Conservation (phyloP, 2,797 vertebrate genomes). For the Pseudochirops corinnae region DNA sequence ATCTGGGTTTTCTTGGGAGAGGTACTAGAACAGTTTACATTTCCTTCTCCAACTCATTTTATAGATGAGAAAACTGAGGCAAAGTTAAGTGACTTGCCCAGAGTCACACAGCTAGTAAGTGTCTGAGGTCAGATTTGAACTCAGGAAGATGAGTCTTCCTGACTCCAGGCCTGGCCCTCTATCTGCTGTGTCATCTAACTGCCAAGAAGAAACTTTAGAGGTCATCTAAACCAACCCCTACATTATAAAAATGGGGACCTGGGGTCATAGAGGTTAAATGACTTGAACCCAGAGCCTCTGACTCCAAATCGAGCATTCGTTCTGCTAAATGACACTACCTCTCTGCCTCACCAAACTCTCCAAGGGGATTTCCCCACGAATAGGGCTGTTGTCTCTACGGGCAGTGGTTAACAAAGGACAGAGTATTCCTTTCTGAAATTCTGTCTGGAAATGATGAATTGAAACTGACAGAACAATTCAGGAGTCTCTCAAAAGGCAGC, state of each 20-base stretch:
- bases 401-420: neutral
- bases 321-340: neutral
- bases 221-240: neutral
- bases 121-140: neutral
- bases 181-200: neutral
- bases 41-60: neutral
- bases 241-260: neutral
- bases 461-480: rapidly evolving
- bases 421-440: neutral
- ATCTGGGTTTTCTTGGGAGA: neutral
- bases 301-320: neutral
- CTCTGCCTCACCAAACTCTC: neutral
- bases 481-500: neutral
- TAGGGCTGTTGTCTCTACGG: rapidly evolving
- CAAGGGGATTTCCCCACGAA: neutral
- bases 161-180: neutral
- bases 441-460: neutral
- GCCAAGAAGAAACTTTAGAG: neutral
- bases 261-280: neutral
- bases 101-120: neutral
- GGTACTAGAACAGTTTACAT: neutral
- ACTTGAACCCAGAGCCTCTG: neutral
- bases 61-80: neutral
- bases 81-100: neutral
- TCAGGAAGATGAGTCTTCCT: neutral